Evolutionary conservation across 2,113 vertebrate species (phyloP), one percentile per base, ranked within the genome.

Genomic region (Oceanodroma tethys): DNA sequence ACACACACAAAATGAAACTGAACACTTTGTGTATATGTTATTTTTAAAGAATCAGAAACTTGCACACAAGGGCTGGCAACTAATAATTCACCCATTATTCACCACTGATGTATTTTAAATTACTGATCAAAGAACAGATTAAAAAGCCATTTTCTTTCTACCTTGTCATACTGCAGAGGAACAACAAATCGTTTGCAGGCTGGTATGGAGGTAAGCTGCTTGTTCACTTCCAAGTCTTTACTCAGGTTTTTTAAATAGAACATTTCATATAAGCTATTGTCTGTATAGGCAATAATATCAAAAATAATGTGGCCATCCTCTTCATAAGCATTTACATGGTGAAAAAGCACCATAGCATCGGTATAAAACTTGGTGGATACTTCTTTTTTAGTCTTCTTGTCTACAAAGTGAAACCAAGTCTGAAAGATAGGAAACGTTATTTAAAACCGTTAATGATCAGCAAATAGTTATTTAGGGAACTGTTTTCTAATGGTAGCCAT

Each of bases 281-380:
- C 98, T 20, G 95, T 43, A 30, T 99, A 99, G 86, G 98, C 95
- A 26, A 99, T 98, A 60, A 99, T 88, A 9, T 99, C 99, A 29
- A 99, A 98, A 71, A 99, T 16, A 32, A 99, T 78, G n/a, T 99
- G 99, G 60, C 98, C 98, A 0, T 99, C 98, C 1, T 99, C 99
- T 96, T 99, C 99, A 11, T 98, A 99, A 70, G 99, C 99, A 5
- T 99, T 99, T 86, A 99, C 81, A 1, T 99, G 99, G 94, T 99
- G 99, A 91, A 99, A 99, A 85, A 99, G 88, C 8, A 99, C 97
- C 98, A 99, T 74, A 7, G 99, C 72, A 71, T 98, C 98, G 0
- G 98, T 98, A 96, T 97, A 98, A 93, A 98, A 99, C 94, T 98
- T 99, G 13, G 93, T 97, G 26, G 97, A 88, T 16, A 98, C 50